These are phyloP conservation scores for Drosophila auraria DNA, from an alignment of 1,140 invertebrate genomes.

Conservation along the genomic window DNA sequence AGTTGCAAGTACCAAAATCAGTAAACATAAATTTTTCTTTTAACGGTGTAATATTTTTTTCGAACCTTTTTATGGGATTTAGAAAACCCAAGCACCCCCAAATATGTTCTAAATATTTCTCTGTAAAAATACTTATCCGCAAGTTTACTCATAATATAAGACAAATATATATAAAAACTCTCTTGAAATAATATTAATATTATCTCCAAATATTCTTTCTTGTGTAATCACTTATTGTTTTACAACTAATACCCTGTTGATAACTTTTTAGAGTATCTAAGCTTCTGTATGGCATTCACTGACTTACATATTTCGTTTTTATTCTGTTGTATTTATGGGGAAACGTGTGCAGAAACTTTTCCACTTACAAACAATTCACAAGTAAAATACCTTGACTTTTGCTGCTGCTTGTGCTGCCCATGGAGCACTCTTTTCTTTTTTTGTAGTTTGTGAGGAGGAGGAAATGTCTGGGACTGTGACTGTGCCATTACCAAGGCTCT, in stretches of 20 bases:
- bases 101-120: too few species aligned
- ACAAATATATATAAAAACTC: too few species aligned
- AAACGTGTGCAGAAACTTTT: slow-evolving; percentile 75
- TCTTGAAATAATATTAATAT: background rate
- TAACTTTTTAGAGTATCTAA: slow-evolving; percentile 30
- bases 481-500: slow-evolving; percentile 55
- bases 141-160: too few species aligned
- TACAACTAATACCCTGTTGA: background rate
- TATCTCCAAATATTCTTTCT: background rate
- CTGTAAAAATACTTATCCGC: too few species aligned
- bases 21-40: background rate
- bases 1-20: background rate
- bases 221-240: background rate
- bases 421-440: slow-evolving; percentile 7
- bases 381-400: slow-evolving; percentile 79
- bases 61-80: too few species aligned
- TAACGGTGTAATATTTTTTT: too few species aligned
- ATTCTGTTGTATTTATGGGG: slow-evolving; percentile 56
- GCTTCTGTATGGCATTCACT: slow-evolving; percentile 18
- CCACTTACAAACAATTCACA: slow-evolving; percentile 71
- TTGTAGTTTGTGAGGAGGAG: slow-evolving; percentile 12
- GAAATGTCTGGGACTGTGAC: slow-evolving; percentile 50
- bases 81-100: too few species aligned
- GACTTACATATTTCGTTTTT: slow-evolving; percentile 32
- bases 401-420: slow-evolving; percentile 30